Percentiles rank a stretch among this genome's conserved stretches.
phyloP scores from a whole-genome alignment of 2,797 vertebrate genomes.

The Anguilla obscura region DNA sequence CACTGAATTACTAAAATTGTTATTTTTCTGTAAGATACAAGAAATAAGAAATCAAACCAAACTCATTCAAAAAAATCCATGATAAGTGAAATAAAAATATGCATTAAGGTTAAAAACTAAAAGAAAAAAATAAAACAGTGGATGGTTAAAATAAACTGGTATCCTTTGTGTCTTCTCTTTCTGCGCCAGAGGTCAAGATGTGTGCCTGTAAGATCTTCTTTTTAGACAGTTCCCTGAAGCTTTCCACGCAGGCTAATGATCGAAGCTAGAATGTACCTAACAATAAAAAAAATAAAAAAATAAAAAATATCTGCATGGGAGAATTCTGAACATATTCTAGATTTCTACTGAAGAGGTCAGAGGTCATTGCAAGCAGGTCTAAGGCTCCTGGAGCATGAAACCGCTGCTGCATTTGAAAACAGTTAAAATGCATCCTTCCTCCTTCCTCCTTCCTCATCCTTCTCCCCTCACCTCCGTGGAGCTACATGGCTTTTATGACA shows the following conservation, averaged over 20 bases:
- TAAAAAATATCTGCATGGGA: constrained; percentile 39
- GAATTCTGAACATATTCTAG: constrained; percentile 28
- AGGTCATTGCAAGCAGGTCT: constrained; percentile 33
- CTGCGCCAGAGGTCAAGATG: constrained; percentile 19
- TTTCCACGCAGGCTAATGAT: constrained; percentile 24
- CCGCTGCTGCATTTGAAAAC: background rate
- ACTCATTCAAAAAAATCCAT: constrained; percentile 10
- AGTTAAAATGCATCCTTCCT: background rate
- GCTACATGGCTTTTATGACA: background rate
- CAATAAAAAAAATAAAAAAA: constrained; percentile 52
- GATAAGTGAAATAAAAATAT: background rate
- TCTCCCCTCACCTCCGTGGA: background rate
- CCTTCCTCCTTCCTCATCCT: background rate
- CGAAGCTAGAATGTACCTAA: constrained; percentile 39
- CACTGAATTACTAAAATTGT: constrained; percentile 31
- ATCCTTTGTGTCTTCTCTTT: background rate
- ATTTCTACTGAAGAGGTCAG: constrained; percentile 45
- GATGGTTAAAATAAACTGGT: constrained; percentile 23
- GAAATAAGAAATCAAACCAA: constrained; percentile 22
- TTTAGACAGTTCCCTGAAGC: constrained; percentile 38
- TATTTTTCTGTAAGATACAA: background rate
- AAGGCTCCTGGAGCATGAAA: constrained; percentile 39
- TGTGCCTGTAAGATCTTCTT: constrained; percentile 52
- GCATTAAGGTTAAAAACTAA: background rate
- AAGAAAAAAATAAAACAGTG: background rate